phyloP scores from a whole-genome alignment of 2,797 vertebrate species.

The Karalla daura region DNA sequence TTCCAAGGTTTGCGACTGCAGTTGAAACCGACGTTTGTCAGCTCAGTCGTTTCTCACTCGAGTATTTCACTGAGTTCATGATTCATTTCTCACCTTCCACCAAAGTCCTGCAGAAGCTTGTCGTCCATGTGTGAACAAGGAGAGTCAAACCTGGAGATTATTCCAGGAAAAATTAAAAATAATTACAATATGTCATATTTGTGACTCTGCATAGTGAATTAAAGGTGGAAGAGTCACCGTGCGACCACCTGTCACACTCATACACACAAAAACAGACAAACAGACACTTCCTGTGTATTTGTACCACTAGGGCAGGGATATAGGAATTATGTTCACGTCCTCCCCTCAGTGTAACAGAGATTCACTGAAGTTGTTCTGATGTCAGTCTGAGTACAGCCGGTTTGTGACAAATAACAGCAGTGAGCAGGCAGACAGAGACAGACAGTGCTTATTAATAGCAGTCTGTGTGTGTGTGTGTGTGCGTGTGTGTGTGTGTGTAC shows the following conservation, averaged over 20 bases:
- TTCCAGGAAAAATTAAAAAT: constrained; percentile 1
- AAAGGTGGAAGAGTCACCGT: constrained; percentile 4
- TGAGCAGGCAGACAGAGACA: constrained; percentile 29
- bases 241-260: neutral
- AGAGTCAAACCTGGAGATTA: no score
- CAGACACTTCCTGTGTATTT: neutral
- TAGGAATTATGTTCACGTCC: neutral
- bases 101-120: no score
- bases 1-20: no score
- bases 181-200: neutral
- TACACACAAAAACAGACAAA: neutral
- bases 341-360: neutral
- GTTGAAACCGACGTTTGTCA: neutral
- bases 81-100: no score
- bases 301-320: neutral
- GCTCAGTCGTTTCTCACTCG: neutral
- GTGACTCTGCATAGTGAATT: constrained; percentile 7
- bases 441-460: constrained; percentile 5
- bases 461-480: constrained; percentile 33
- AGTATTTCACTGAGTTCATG: no score
- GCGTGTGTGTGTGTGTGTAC: constrained; percentile 12
- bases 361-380: constrained; percentile 58
- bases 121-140: no score
- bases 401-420: constrained; percentile 43
- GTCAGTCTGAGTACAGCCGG: constrained; percentile 7